phyloP scores from a whole-genome alignment of 2,797 vertebrate species.

The Amazona finschi region DNA sequence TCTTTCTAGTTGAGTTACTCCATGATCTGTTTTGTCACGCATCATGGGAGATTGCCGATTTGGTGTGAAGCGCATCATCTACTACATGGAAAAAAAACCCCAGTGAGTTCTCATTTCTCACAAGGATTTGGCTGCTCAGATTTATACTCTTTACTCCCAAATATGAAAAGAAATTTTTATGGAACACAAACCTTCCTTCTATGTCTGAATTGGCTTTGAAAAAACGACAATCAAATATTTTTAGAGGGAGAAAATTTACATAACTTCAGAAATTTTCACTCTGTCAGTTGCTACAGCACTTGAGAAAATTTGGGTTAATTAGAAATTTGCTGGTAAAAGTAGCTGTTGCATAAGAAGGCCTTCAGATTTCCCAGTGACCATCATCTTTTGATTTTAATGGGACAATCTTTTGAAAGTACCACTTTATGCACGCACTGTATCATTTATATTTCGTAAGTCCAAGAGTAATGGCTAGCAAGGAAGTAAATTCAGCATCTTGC shows the following conservation, averaged over 20 bases:
- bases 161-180: background rate
- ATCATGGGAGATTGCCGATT: background rate
- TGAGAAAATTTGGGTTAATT: background rate
- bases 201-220: background rate
- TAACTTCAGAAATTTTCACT: background rate
- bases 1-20: background rate
- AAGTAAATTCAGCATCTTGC: background rate
- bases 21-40: background rate
- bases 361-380: background rate
- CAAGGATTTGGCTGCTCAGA: background rate
- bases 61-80: background rate
- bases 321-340: background rate
- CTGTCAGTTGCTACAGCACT: background rate
- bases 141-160: background rate
- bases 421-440: accelerated
- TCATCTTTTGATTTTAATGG: background rate
- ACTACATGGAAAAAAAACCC: accelerated
- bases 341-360: background rate
- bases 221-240: background rate
- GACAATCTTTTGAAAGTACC: background rate
- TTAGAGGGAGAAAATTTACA: background rate
- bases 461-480: background rate
- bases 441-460: accelerated
- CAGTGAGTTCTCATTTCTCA: background rate
- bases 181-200: background rate